Percentiles rank a stretch among this genome's conserved stretches.
phyloP scores from a whole-genome alignment of 2,113 vertebrate genomes.

The Puffinus mauretanicus region DNA sequence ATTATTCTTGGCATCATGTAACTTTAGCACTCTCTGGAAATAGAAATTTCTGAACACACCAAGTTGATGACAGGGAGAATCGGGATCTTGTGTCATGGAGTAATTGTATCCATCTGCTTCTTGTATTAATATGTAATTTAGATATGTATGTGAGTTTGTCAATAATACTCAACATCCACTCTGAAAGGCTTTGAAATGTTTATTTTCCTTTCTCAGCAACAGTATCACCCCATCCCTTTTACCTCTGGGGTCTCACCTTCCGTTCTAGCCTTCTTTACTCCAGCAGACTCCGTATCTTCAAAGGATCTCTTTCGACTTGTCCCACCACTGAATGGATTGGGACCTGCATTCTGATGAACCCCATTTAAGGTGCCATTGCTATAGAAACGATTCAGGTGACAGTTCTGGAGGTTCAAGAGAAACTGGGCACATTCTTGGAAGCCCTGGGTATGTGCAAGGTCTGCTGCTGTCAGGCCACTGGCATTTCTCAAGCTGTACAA shows the following conservation, averaged over 20 bases:
- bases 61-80: background rate
- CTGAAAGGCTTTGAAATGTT: constrained; percentile 5
- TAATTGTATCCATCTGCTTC: background rate
- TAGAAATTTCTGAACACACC: background rate
- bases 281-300: constrained; percentile 71
- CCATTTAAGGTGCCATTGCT: constrained; percentile 80
- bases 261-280: constrained; percentile 84
- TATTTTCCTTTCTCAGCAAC: constrained; percentile 38
- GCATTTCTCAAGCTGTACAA: constrained; percentile 90
- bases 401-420: constrained; percentile 89
- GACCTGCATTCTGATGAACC: constrained; percentile 69
- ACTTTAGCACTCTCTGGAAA: background rate
- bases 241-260: constrained; percentile 76
- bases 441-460: constrained; percentile 91
- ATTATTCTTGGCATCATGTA: background rate
- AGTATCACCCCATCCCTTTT: background rate
- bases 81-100: background rate
- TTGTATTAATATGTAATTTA: background rate
- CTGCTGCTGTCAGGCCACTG: constrained; percentile 92
- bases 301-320: constrained; percentile 86
- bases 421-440: constrained; percentile 90
- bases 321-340: constrained; percentile 74
- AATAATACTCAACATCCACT: constrained; percentile 45
- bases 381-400: constrained; percentile 79
- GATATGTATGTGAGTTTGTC: background rate